phyloP scores from a whole-genome alignment of 2,888 invertebrate genomes.

The Ischnura elegans region DNA sequence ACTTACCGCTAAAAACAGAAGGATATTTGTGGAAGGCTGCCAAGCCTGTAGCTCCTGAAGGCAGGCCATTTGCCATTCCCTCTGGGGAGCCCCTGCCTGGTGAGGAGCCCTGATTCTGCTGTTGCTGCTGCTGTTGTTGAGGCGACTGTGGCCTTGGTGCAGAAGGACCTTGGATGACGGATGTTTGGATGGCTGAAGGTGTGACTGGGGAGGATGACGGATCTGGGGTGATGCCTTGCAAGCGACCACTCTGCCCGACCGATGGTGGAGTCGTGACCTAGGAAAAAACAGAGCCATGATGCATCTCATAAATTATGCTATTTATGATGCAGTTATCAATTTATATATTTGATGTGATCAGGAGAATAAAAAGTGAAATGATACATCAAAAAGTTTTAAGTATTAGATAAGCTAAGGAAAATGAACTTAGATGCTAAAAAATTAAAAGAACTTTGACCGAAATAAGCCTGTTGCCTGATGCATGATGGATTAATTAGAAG shows the following conservation, averaged over 20 bases:
- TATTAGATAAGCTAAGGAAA: too few relatives aligned
- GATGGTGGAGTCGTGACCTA: slow-evolving; percentile 42
- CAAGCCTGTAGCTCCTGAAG: slow-evolving; percentile 28
- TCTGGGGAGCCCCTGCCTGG: slow-evolving; percentile 22
- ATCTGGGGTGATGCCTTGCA: slow-evolving; percentile 42
- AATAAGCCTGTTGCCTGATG: too few relatives aligned
- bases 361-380: too few relatives aligned
- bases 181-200: slow-evolving; percentile 68
- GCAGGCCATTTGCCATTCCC: slow-evolving; percentile 37
- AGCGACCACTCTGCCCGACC: slow-evolving; percentile 19
- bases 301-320: neutral
- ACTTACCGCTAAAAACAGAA: slow-evolving; percentile 49
- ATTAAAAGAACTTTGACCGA: too few relatives aligned
- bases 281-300: neutral
- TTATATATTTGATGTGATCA: too few relatives aligned
- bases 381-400: too few relatives aligned
- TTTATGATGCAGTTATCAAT: too few relatives aligned
- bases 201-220: slow-evolving; percentile 40
- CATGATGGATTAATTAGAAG: too few relatives aligned
- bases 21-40: slow-evolving; percentile 55
- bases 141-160: slow-evolving; percentile 34
- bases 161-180: slow-evolving; percentile 68
- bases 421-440: too few relatives aligned
- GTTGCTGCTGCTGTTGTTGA: neutral
- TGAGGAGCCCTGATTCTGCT: neutral